These are phyloP conservation scores for Drosophila albomicans DNA, from an alignment of 1,140 invertebrate species.

Conservation along the genomic window DNA sequence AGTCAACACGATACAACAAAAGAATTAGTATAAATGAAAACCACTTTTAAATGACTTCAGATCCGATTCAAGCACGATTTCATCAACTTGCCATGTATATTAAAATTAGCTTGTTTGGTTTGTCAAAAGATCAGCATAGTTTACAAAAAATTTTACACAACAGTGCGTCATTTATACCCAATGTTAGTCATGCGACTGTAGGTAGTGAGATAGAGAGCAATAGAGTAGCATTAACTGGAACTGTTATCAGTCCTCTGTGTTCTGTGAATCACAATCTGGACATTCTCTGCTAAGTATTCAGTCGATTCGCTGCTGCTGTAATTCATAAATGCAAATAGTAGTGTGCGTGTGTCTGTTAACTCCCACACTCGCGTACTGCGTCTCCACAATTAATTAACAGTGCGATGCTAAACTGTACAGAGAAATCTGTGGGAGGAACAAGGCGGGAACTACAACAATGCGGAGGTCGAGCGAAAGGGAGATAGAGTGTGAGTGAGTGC, in stretches of 20 bases:
- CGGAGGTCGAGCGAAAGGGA: conserved; percentile 1
- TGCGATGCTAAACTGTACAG: conserved; percentile 47
- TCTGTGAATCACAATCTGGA: conserved; percentile 14
- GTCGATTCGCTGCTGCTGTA: conserved; percentile 6
- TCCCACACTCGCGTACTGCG: conserved; percentile 18
- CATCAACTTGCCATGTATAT: neutral
- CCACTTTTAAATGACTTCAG: neutral
- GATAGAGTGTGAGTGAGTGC: conserved; percentile 2
- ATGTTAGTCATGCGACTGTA: conserved; percentile 11
- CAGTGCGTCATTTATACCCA: neutral
- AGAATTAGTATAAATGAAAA: conserved; percentile 18
- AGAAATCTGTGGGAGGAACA: conserved; percentile 22
- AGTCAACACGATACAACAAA: conserved; percentile 5
- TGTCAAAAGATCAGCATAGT: neutral
- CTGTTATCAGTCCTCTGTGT: conserved; percentile 13
- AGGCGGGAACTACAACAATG: conserved; percentile 8
- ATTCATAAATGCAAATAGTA: neutral
- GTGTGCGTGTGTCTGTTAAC: neutral
- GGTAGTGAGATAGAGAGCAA: neutral
- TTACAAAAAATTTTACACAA: neutral
- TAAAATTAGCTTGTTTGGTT: neutral
- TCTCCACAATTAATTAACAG: conserved; percentile 64
- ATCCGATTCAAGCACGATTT: neutral
- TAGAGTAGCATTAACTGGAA: neutral
- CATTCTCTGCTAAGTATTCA: neutral